Evolutionary conservation across 2,888 invertebrate genomes (phyloP).

Genomic region (Gerosis bhagava): DNA sequence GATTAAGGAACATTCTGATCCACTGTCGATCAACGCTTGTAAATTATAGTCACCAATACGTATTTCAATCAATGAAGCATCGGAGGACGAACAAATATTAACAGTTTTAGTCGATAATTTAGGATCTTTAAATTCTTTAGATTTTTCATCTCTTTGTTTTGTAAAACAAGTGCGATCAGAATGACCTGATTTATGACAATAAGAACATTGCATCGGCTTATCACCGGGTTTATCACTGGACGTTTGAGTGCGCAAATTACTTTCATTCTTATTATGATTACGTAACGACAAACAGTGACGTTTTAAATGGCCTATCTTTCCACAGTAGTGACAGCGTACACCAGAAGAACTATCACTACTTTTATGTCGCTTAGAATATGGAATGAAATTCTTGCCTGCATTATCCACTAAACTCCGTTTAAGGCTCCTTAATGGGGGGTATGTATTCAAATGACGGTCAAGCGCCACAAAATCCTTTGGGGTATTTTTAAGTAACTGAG

Average conservation of each 20-base stretch:
- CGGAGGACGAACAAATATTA: not conserved
- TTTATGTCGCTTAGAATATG: no score
- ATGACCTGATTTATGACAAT: not conserved
- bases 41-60: not conserved
- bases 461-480: not conserved
- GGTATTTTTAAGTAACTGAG: slow-evolving; percentile 3
- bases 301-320: not conserved
- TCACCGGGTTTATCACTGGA: no score
- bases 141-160: not conserved
- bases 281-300: no score
- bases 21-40: slow-evolving; percentile 1
- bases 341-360: no score
- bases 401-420: no score
- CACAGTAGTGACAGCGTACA: slow-evolving; percentile 3
- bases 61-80: not conserved
- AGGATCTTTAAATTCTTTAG: not conserved
- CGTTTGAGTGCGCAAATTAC: no score
- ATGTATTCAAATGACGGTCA: not conserved
- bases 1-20: not conserved
- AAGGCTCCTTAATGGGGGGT: not conserved
- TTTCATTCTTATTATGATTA: no score
- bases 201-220: not conserved
- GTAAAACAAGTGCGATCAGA: not conserved
- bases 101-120: slow-evolving; percentile 1
- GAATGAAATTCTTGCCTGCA: no score